These are phyloP conservation scores for Ephialtes manifestator DNA, from an alignment of 2,888 invertebrate genomes.

Conservation along the genomic window DNA sequence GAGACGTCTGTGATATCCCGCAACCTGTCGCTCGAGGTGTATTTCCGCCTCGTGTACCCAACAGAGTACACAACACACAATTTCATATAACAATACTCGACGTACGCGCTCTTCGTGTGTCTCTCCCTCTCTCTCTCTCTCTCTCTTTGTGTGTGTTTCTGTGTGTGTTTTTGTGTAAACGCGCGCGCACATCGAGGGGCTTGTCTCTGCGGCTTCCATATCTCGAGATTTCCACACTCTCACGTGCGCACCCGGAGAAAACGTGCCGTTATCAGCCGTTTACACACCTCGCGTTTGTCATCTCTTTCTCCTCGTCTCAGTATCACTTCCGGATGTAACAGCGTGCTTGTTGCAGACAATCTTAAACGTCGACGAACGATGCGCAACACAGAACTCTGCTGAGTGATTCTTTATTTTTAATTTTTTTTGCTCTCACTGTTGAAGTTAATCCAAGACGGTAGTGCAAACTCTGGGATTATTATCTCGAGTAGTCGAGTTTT, in stretches of 20 bases:
- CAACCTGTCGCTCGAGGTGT: conserved; percentile 30
- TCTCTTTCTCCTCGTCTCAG: conserved; percentile 7
- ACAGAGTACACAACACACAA: background rate
- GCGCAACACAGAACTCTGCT: background rate
- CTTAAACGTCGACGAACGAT: conserved; percentile 12
- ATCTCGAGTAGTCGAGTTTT: background rate
- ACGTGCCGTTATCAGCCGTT: background rate
- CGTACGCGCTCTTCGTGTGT: background rate
- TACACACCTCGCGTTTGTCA: background rate
- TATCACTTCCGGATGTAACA: background rate
- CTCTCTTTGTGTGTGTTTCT: background rate
- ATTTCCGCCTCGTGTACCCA: background rate
- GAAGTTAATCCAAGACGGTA: background rate
- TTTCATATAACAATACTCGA: background rate
- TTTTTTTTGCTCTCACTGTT: conserved; percentile 1
- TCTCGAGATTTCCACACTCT: background rate
- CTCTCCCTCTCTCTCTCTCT: background rate
- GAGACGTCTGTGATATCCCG: conserved; percentile 19
- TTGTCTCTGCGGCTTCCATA: background rate
- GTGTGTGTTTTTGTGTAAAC: background rate
- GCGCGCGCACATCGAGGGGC: background rate
- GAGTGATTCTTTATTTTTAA: conserved; percentile 12
- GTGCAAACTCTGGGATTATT: background rate
- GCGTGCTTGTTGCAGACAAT: background rate
- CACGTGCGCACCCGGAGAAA: conserved; percentile 9